phyloP scores from a whole-genome alignment of 1,140 invertebrate genomes.

The Nephila pilipes region DNA sequence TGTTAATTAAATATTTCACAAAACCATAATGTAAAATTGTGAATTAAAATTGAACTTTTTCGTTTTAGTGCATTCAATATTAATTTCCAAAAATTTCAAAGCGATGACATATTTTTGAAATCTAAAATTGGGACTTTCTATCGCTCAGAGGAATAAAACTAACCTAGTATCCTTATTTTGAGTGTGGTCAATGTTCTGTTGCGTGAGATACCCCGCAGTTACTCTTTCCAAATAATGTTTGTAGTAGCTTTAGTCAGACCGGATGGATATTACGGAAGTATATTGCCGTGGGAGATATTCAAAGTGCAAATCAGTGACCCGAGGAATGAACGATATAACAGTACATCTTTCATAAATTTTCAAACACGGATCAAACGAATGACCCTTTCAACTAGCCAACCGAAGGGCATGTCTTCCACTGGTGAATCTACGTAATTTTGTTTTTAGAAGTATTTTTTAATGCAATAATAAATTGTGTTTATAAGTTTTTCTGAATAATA shows the following conservation, averaged over 20 bases:
- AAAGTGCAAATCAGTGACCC: conserved; percentile 8
- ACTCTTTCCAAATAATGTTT: not conserved
- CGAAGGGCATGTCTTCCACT: too few relatives aligned
- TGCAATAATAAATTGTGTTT: too few relatives aligned
- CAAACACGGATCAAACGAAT: not conserved
- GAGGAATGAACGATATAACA: not conserved
- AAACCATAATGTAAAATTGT: not conserved
- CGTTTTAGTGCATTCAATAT: not conserved
- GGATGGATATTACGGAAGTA: not conserved
- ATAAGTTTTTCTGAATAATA: too few relatives aligned
- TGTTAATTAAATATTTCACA: not conserved
- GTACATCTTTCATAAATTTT: not conserved
- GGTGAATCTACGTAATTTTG: too few relatives aligned
- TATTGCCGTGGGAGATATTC: not conserved
- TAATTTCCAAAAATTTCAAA: not conserved
- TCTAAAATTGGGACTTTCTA: not conserved
- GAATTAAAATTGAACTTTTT: not conserved
- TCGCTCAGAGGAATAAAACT: not conserved
- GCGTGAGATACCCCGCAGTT: not conserved
- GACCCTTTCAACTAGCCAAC: not conserved
- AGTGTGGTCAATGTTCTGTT: not conserved
- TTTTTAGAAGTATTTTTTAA: too few relatives aligned
- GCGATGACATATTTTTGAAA: not conserved
- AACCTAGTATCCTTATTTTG: not conserved
- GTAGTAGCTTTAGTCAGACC: not conserved